Evolutionary conservation across 2,113 vertebrate species (phyloP).

Genomic region (Psilopogon haemacephalus): DNA sequence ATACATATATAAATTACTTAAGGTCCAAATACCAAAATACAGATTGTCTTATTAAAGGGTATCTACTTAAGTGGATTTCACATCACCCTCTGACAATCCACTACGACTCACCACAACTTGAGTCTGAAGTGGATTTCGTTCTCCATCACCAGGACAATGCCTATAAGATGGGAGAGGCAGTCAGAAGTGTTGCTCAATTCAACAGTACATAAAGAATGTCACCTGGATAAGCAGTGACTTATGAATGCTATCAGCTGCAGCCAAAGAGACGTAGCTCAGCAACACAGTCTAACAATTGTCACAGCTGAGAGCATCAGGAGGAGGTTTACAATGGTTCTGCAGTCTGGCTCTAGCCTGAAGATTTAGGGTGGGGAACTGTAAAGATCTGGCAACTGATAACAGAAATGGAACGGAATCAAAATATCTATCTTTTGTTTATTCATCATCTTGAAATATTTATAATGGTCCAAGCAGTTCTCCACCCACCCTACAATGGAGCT

Average conservation of each 20-base stretch:
- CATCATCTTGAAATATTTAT: conserved; percentile 52
- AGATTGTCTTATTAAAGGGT: no score
- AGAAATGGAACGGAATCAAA: conserved; percentile 44
- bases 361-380: conserved; percentile 32
- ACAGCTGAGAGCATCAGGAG: not conserved
- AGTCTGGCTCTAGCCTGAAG: not conserved
- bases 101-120: not conserved
- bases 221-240: not conserved
- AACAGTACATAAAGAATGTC: not conserved
- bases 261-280: not conserved
- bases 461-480: conserved; percentile 20
- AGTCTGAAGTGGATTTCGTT: not conserved
- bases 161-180: not conserved
- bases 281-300: not conserved
- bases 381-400: conserved; percentile 49
- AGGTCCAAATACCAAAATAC: no score
- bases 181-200: not conserved
- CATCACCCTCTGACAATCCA: no score
- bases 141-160: not conserved
- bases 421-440: conserved; percentile 44
- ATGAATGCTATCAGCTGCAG: not conserved
- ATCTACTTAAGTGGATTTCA: no score
- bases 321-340: not conserved
- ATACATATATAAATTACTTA: no score
- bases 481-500: not conserved